These are phyloP conservation scores for Chlamydotis undulata DNA, from an alignment of 2,113 vertebrate genomes.

Conservation along the genomic window DNA sequence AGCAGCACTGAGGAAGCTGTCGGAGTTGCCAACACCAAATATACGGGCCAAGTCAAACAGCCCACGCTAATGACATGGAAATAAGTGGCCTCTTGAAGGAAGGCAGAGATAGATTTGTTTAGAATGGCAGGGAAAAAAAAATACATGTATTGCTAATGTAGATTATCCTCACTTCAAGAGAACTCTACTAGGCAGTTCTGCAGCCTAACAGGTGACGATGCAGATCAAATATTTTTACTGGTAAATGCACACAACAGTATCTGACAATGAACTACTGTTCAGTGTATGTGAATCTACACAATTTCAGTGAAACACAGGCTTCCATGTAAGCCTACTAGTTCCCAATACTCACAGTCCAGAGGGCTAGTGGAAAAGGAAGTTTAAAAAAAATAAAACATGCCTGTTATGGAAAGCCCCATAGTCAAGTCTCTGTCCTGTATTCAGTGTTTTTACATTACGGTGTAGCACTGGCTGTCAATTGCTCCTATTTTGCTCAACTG, in stretches of 20 bases:
- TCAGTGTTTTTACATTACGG: not conserved
- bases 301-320: not conserved
- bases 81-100: constrained; percentile 23
- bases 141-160: not conserved
- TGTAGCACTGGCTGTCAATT: not conserved
- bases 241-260: not conserved
- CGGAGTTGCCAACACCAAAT: not conserved
- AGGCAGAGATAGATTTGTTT: not conserved
- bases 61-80: not conserved
- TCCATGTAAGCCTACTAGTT: not conserved
- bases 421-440: not conserved
- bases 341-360: not conserved
- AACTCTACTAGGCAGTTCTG: not conserved
- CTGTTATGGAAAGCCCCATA: not conserved
- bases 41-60: not conserved
- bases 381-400: not conserved
- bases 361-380: not conserved
- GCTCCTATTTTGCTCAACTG: not conserved
- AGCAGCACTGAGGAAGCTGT: not conserved
- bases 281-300: not conserved
- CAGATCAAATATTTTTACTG: not conserved
- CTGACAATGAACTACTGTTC: not conserved
- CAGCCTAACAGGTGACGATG: not conserved
- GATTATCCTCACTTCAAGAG: not conserved
- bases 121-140: not conserved